Conservation (phyloP, 1,140 invertebrate species). For the Drosophila nigrodunni region DNA sequence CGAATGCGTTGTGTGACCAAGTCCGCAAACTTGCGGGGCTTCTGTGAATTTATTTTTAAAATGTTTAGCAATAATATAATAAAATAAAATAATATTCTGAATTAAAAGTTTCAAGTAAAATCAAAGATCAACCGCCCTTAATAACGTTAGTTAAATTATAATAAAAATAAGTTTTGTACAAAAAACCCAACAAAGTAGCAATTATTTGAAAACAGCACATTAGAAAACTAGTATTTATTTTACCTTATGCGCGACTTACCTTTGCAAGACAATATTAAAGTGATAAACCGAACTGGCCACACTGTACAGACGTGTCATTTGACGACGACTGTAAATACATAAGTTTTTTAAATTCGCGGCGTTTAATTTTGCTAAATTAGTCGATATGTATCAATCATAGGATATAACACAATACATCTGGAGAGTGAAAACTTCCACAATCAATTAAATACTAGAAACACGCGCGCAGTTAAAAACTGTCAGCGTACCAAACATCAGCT, state of each 20-base stretch:
- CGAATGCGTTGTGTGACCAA: background rate
- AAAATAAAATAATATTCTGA: too few relatives aligned
- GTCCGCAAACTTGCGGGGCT: background rate
- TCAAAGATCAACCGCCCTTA: too few relatives aligned
- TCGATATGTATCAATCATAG: slow-evolving; percentile 19
- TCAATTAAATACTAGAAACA: background rate
- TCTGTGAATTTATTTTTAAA: too few relatives aligned
- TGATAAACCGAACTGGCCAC: slow-evolving; percentile 14
- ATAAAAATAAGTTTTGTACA: too few relatives aligned
- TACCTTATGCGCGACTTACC: background rate
- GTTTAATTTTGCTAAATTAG: slow-evolving; percentile 44
- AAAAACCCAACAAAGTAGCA: too few relatives aligned
- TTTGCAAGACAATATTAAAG: background rate
- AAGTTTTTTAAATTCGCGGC: slow-evolving; percentile 67
- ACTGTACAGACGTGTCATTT: slow-evolving; percentile 53
- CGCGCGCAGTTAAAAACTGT: slow-evolving; percentile 32
- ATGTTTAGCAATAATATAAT: too few relatives aligned
- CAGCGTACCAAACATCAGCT: slow-evolving; percentile 57
- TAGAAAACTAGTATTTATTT: background rate
- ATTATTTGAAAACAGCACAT: too few relatives aligned
- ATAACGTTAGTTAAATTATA: too few relatives aligned
- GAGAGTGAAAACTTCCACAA: slow-evolving; percentile 4
- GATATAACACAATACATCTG: background rate
- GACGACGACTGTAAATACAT: slow-evolving; percentile 62
- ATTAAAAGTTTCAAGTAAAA: too few relatives aligned